Base-by-base conservation (phyloP, 2,888 invertebrate species). In the Drosophila nr. fundita region DNA sequence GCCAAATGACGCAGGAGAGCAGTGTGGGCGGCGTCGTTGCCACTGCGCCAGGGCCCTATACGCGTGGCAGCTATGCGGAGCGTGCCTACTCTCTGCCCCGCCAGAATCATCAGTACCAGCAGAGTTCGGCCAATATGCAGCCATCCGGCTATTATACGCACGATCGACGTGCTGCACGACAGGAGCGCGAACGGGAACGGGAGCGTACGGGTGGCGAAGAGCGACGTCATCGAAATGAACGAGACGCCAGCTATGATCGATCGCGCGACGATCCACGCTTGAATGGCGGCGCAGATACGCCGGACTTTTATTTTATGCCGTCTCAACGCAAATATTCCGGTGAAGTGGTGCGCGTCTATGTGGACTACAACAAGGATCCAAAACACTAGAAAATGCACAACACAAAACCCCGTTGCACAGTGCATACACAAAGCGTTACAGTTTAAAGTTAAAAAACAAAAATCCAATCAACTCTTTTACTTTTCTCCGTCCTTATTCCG, bases 281-380 rank as follows among this genome's bases (percentile, higher is more conserved):
- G 61, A 92, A 91, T 68, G 91, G 92, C 24, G 93, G 93, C 30
- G 89, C 92, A 3, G 93, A 93, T 82, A 93, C 93, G 58, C 93
- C 98, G 0, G 98, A 98, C 93, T 98, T 98, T 94, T 98, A 98
- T 94, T 98, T 98, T 93, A 98, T 98, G 98, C 98, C 98, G 53
- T 97, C 97, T 74, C 98, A 98, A 92, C 94, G 98, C 76, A 98
- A 98, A 93, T 98, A 98, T 93, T 97, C 98, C 89, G 98, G 98
- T 83, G 98, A 98, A 94, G 96, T 97, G 36, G 96, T 97, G 63
- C 94, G 97, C 84, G 97, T 97, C 48, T 97, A 96, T 92, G 97
- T 97, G 40, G 97, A 96, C 92, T 96, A 97, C 91, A 96, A 96
- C 91, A 96, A 96, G 92, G 95, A 95, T 88, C 94, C 95, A 64